phyloP scores from a whole-genome alignment of 2,113 vertebrate genomes.

The Myotis brandtii region DNA sequence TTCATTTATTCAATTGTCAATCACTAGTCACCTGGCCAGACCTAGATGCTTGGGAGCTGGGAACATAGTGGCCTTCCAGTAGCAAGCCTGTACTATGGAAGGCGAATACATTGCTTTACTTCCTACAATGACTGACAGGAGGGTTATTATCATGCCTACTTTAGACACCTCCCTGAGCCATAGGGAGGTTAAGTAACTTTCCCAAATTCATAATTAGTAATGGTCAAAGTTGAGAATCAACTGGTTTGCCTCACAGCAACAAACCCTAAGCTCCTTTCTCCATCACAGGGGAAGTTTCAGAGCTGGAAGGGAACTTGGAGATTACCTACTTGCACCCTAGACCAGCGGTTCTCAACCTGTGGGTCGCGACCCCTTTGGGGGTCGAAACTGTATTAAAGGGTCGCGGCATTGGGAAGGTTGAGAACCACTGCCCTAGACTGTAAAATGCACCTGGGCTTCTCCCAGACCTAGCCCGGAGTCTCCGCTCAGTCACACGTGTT shows the following conservation, averaged over 20 bases:
- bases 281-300: neutral
- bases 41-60: neutral
- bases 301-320: neutral
- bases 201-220: neutral
- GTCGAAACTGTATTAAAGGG: too few species aligned
- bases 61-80: neutral
- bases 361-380: too few species aligned
- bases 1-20: neutral
- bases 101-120: neutral
- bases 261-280: neutral
- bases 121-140: neutral
- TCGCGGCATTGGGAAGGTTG: too few species aligned
- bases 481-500: accelerated
- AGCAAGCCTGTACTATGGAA: neutral
- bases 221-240: neutral
- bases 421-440: too few species aligned
- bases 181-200: neutral
- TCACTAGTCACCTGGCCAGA: neutral
- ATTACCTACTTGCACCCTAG: neutral
- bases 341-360: too few species aligned
- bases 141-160: neutral
- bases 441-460: neutral
- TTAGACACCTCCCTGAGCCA: neutral
- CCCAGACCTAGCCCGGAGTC: accelerated
- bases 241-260: neutral